Base-by-base conservation (phyloP, 2,797 vertebrate species). In the Pangasius krempfi region DNA sequence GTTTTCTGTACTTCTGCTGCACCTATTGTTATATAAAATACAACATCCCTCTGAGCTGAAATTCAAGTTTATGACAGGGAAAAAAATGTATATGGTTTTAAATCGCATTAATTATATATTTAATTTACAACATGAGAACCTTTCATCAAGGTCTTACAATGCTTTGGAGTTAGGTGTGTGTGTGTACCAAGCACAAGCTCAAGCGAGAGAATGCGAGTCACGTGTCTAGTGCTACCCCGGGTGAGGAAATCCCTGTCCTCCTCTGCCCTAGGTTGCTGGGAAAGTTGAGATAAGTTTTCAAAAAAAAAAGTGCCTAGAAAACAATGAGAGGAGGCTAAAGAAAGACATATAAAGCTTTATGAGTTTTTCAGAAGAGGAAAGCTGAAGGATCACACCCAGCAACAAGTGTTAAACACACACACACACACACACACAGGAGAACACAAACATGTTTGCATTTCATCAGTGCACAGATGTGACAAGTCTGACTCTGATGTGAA, bases 191-290 rank as follows among this genome's bases (percentile, higher is more conserved):
- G 22, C 56, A 33, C 3, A 33, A 27, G n/a, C 3, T n/a, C 20
- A n/a, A 56, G 47, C 16, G 2, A 64, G 76, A 75, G 56, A 86
- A 64, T 25, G 72, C 25, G 27, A 62, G 72, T 86, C 85, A 86
- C 72, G 6, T 76, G 73, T 70, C 33, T 30, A 37, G 33, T 3
- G 9, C 88, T 68, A 92, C 90, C 92, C 89, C 3, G 83, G 87
- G 89, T 85, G 83, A 94, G 93, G 93, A 95, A 95, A 94, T 90
- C 89, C 90, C 92, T 92, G 87, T 88, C 91, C 91, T 92, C 76
- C 92, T 91, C 93, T 93, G 91, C 92, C 93, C 91, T 93, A 91
- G 92, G 93, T 94, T 94, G 90, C 93, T 91, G 94, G 91, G 93
- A 94, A 92, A 95, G 94, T 94, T 50, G 70, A 72, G 33, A 18